Conservation (phyloP, 2,888 invertebrate genomes). For the Esperia sulphurella region DNA sequence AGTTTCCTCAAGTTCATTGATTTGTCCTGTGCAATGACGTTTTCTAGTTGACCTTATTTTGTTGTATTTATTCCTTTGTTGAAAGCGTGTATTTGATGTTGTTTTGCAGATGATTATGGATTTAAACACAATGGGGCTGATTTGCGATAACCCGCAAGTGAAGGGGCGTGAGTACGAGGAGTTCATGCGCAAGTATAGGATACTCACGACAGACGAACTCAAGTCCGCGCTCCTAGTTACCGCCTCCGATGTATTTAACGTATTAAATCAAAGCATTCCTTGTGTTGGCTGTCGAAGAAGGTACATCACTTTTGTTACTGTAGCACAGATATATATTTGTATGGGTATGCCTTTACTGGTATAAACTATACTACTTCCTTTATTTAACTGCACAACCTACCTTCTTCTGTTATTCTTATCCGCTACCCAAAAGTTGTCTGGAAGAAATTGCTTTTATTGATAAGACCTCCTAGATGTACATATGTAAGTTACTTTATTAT, state of each 20-base stretch:
- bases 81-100: slow-evolving; percentile 28
- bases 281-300: slow-evolving; percentile 96
- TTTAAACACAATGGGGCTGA: slow-evolving; percentile 90
- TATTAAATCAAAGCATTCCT: slow-evolving; percentile 93
- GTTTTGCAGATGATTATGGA: slow-evolving; percentile 93
- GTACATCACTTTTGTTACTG: slow-evolving; percentile 55
- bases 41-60: slow-evolving; percentile 70
- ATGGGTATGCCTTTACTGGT: too few relatives aligned
- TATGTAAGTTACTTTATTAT: too few relatives aligned
- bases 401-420: too few relatives aligned
- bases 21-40: slow-evolving; percentile 54
- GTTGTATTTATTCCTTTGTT: slow-evolving; percentile 55
- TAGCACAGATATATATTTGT: background rate
- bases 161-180: slow-evolving; percentile 91
- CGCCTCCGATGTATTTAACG: slow-evolving; percentile 88
- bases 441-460: too few relatives aligned
- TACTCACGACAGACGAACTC: slow-evolving; percentile 87
- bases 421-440: too few relatives aligned
- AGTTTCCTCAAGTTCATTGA: slow-evolving; percentile 33
- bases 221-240: slow-evolving; percentile 90
- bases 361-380: too few relatives aligned
- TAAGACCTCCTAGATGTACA: too few relatives aligned
- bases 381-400: too few relatives aligned
- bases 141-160: slow-evolving; percentile 89
- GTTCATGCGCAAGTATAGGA: slow-evolving; percentile 89